phyloP scores from a whole-genome alignment of 1,140 invertebrate species.

The Pseudomyrmex concolor region DNA sequence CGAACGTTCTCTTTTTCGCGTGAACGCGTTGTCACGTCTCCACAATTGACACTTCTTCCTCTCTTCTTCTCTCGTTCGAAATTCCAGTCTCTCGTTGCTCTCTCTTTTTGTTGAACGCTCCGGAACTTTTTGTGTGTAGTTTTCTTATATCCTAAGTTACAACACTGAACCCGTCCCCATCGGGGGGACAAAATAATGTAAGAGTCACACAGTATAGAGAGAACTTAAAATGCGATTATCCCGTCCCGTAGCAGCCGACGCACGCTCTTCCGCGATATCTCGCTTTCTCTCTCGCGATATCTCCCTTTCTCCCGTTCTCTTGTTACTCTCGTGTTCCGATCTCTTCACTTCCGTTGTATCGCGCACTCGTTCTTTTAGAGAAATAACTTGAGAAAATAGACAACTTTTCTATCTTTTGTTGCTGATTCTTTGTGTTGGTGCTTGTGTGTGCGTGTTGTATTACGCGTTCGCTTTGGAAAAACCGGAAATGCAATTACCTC shows the following conservation, averaged over 20 bases:
- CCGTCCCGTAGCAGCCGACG: slow-evolving; percentile 60
- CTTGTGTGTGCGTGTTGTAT: slow-evolving; percentile 28
- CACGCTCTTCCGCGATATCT: slow-evolving; percentile 55
- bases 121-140: slow-evolving; percentile 69
- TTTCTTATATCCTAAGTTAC: slow-evolving; percentile 83
- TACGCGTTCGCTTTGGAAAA: slow-evolving; percentile 34
- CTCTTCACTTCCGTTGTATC: slow-evolving; percentile 43
- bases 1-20: slow-evolving; percentile 6
- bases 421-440: slow-evolving; percentile 34
- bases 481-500: slow-evolving; percentile 41
- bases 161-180: slow-evolving; percentile 83
- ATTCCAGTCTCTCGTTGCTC: slow-evolving; percentile 32
- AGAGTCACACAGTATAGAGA: slow-evolving; percentile 78
- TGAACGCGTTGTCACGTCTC: neutral
- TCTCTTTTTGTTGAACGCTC: slow-evolving; percentile 71
- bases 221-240: slow-evolving; percentile 73
- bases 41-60: slow-evolving; percentile 17
- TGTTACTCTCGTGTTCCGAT: slow-evolving; percentile 7
- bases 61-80: slow-evolving; percentile 31
- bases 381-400: slow-evolving; percentile 62
- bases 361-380: slow-evolving; percentile 29
- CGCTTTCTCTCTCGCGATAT: neutral
- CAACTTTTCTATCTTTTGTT: slow-evolving; percentile 22
- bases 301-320: slow-evolving; percentile 6
- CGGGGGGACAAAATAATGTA: slow-evolving; percentile 83